phyloP scores from a whole-genome alignment of 2,888 invertebrate genomes.

The Flabesymbios commensalis region DNA sequence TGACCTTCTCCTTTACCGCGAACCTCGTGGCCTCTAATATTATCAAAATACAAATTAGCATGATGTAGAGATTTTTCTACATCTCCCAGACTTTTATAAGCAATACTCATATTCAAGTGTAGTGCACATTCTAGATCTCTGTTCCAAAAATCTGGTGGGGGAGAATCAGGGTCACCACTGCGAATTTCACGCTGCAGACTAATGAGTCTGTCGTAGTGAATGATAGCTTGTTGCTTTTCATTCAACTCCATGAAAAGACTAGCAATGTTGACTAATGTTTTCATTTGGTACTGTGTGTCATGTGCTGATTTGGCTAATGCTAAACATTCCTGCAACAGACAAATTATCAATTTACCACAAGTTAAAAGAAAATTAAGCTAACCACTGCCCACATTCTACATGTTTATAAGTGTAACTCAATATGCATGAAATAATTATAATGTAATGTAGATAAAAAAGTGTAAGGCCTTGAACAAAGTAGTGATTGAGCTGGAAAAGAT shows the following conservation, averaged over 20 bases:
- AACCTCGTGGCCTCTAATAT: not conserved
- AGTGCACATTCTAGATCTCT: slow-evolving; percentile 51
- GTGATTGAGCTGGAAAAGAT: too few relatives aligned
- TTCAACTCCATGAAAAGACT: slow-evolving; percentile 50
- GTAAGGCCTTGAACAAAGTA: too few relatives aligned
- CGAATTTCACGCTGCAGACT: slow-evolving; percentile 48
- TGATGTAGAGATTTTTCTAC: slow-evolving; percentile 43
- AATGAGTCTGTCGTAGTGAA: slow-evolving; percentile 54
- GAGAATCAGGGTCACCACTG: slow-evolving; percentile 8
- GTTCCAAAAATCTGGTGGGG: slow-evolving; percentile 53
- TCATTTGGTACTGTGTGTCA: slow-evolving; percentile 55
- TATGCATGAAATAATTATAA: too few relatives aligned
- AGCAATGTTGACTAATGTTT: slow-evolving; percentile 55
- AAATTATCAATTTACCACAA: not conserved
- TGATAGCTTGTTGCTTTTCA: slow-evolving; percentile 52
- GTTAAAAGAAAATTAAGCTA: not conserved
- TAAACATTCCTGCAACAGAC: slow-evolving; percentile 46
- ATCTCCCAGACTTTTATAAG: slow-evolving; percentile 54
- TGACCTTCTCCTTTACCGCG: slow-evolving; percentile 37
- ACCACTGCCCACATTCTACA: not conserved
- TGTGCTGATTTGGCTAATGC: slow-evolving; percentile 51
- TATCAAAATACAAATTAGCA: slow-evolving; percentile 32
- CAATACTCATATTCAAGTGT: slow-evolving; percentile 55
- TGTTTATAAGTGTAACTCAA: not conserved
- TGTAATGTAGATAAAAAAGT: too few relatives aligned